These are phyloP conservation scores for Sinohyriopsis cumingii DNA, from an alignment of 2,888 invertebrate genomes.

Conservation along the genomic window DNA sequence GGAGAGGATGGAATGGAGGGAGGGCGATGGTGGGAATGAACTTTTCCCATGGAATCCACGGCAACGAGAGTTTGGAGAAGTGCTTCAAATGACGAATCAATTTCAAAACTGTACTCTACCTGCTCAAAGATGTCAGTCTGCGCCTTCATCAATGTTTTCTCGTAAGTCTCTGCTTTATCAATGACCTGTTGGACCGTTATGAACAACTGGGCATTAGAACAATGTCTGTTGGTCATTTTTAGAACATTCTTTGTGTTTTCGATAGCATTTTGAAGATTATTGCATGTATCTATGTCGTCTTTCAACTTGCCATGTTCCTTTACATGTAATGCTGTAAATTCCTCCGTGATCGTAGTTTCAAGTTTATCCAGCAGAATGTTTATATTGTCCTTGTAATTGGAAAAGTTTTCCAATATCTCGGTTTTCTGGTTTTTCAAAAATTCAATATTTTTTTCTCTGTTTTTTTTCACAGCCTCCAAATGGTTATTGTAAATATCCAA, in stretches of 20 bases:
- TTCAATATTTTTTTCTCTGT: conserved; percentile 26
- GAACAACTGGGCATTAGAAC: conserved; percentile 40
- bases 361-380: conserved; percentile 31
- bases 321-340: conserved; percentile 25
- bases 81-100: conserved; percentile 34
- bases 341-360: conserved; percentile 20
- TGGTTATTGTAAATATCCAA: conserved; percentile 35
- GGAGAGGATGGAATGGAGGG: conserved; percentile 33
- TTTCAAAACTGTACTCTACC: conserved; percentile 39
- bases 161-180: conserved; percentile 31
- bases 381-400: conserved; percentile 35
- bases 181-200: conserved; percentile 38
- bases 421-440: conserved; percentile 25
- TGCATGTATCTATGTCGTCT: conserved; percentile 31
- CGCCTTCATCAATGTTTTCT: conserved; percentile 31
- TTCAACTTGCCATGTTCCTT: conserved; percentile 21
- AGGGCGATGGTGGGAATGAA: conserved; percentile 32
- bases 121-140: conserved; percentile 30
- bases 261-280: conserved; percentile 25
- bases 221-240: conserved; percentile 34
- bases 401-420: conserved; percentile 32
- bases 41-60: conserved; percentile 32
- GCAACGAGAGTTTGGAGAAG: conserved; percentile 34
- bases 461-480: conserved; percentile 25
- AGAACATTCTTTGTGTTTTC: conserved; percentile 36